Base-by-base conservation (phyloP, 2,888 invertebrate genomes). In the Homarus gammarus region DNA sequence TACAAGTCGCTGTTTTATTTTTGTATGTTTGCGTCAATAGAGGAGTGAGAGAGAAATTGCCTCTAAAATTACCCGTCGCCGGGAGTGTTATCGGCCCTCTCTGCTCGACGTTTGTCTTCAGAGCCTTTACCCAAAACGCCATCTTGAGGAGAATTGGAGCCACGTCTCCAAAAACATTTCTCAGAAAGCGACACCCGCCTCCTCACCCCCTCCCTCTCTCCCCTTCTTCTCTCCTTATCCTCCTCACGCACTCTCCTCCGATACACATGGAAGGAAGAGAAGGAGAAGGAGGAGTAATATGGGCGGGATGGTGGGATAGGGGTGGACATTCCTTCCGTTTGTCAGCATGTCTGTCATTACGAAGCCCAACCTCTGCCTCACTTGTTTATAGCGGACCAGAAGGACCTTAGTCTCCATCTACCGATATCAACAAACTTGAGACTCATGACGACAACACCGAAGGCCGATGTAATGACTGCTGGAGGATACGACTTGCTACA, bases 61-160 rank as follows among this genome's bases (percentile, higher is more conserved):
- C 0, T 18, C 22, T 56, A 18, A 5, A 18, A 56, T 64, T 64
- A 12, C 64, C 0, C 64, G 1, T 72, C 31, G 1, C 3, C 44
- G 75, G 8, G 10, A 49, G 15, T 36, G 73, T 27, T 40, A 73
- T 64, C 64, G n/a, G 3, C 6, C 10, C 12, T 27, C 27, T 27
- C 44, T 44, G 44, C 6, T 64, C 6, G 1, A 8, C 64, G 27
- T 64, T n/a, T 64, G 27, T 64, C 64, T 27, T 64, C n/a, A 5
- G 64, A 27, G n/a, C 12, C 27, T 27, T 64, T 27, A 27, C 8
- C 64, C 64, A 64, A 64, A 64, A 22, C 27, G 64, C 64, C 64
- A 64, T 64, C 64, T 64, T 64, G 64, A 27, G 27, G 5, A 64
- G 64, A 64, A 64, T 27, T 64, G 64, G n/a, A 64, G 64, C 31